phyloP scores from a whole-genome alignment of 2,113 vertebrate genomes.

The Athene cunicularia region DNA sequence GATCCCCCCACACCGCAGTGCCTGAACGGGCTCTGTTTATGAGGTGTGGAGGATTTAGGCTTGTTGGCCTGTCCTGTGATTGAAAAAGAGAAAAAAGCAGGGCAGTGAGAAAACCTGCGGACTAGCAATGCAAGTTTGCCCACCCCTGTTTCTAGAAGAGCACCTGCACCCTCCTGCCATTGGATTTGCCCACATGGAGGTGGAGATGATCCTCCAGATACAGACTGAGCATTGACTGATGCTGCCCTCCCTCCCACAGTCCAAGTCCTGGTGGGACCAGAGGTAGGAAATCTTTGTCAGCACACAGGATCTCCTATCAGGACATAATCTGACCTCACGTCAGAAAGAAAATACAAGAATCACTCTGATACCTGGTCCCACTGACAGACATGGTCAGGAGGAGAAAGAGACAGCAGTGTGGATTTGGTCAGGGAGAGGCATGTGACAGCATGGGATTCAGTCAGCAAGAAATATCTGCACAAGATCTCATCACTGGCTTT shows the following conservation, averaged over 20 bases:
- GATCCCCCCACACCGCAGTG: not conserved
- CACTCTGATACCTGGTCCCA: not conserved
- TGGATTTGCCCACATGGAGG: not conserved
- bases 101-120: not conserved
- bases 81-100: not conserved
- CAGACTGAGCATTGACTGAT: not conserved
- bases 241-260: not conserved
- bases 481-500: not conserved
- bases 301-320: not conserved
- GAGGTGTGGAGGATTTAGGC: not conserved
- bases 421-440: not conserved
- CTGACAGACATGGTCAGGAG: not conserved
- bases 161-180: not conserved
- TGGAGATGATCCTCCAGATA: not conserved
- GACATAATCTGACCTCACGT: not conserved
- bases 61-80: not conserved
- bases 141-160: not conserved
- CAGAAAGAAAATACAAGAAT: not conserved
- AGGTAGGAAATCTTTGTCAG: not conserved
- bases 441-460: not conserved
- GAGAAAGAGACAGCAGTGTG: not conserved
- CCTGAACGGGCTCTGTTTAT: fast-evolving
- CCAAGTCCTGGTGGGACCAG: not conserved
- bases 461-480: not conserved
- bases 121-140: not conserved